phyloP scores from a whole-genome alignment of 2,888 invertebrate genomes.

The Piscicola geometra region DNA sequence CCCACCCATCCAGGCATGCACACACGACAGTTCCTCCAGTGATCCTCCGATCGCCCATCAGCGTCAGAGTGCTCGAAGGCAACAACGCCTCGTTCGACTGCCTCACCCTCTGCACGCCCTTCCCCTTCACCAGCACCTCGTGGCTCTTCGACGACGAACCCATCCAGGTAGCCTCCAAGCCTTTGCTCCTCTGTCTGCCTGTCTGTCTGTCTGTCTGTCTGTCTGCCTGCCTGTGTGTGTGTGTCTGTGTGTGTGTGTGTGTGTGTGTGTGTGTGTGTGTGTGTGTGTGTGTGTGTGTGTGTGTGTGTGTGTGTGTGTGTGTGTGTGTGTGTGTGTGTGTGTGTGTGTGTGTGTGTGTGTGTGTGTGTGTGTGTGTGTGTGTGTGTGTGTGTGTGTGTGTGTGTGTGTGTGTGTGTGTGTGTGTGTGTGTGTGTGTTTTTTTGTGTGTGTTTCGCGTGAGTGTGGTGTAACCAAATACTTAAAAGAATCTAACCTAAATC shows the following conservation, averaged over 20 bases:
- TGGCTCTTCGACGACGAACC: slow-evolving; percentile 69
- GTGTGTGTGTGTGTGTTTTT: too few species aligned
- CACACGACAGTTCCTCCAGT: slow-evolving; percentile 61
- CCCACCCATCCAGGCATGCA: too few species aligned
- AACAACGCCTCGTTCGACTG: slow-evolving; percentile 66
- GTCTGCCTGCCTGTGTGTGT: too few species aligned
- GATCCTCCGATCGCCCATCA: slow-evolving; percentile 62
- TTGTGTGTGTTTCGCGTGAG: too few species aligned
- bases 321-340: too few species aligned
- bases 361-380: too few species aligned
- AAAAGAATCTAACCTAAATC: too few species aligned
- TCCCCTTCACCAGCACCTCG: slow-evolving; percentile 62
- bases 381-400: too few species aligned
- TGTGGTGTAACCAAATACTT: too few species aligned
- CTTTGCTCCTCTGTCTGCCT: not conserved
- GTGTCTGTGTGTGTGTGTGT: slow-evolving; percentile 1
- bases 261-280: slow-evolving; percentile 48
- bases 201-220: too few species aligned
- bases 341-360: too few species aligned
- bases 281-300: slow-evolving; percentile 57
- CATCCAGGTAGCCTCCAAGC: slow-evolving; percentile 44
- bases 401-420: too few species aligned
- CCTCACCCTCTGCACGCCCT: slow-evolving; percentile 54
- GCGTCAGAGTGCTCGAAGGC: slow-evolving; percentile 65
- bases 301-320: slow-evolving; percentile 52